phyloP scores from a whole-genome alignment of 1,140 invertebrate genomes.

The Trialeurodes vaporariorum region DNA sequence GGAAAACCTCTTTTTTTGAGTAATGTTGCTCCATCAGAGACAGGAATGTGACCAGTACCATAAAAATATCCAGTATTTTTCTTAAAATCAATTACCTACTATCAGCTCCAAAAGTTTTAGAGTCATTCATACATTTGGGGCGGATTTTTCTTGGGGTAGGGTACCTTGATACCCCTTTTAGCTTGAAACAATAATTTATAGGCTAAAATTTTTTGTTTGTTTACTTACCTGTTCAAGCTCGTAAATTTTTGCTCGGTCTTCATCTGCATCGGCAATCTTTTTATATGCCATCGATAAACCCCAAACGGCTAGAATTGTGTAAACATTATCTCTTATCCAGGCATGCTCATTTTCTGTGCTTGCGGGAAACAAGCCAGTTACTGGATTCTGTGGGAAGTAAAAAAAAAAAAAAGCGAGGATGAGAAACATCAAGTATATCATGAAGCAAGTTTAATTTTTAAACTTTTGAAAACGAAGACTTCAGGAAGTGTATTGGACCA shows the following conservation, averaged over 20 bases:
- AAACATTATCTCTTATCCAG: slow-evolving; percentile 98
- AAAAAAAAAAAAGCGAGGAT: slow-evolving; percentile 23
- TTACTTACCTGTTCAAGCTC: slow-evolving; percentile 78
- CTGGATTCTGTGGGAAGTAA: slow-evolving; percentile 83
- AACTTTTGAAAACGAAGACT: background rate
- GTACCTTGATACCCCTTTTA: too few relatives aligned
- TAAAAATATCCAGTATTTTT: too few relatives aligned
- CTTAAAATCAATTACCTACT: too few relatives aligned
- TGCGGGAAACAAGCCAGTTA: slow-evolving; percentile 83
- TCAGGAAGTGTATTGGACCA: background rate
- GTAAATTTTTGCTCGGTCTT: slow-evolving; percentile 94
- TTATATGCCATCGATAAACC: slow-evolving; percentile 96
- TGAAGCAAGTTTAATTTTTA: background rate
- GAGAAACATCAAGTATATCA: slow-evolving; percentile 3
- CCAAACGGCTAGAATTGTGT: slow-evolving; percentile 95
- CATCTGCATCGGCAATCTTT: slow-evolving; percentile 96
- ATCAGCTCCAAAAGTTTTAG: too few relatives aligned
- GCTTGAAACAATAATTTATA: too few relatives aligned
- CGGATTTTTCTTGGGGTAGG: too few relatives aligned
- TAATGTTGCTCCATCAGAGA: too few relatives aligned
- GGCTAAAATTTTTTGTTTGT: too few relatives aligned
- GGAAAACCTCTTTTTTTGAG: too few relatives aligned
- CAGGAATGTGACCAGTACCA: too few relatives aligned
- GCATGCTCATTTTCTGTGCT: slow-evolving; percentile 82
- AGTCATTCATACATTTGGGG: too few relatives aligned